Evolutionary conservation across 1,140 invertebrate genomes (phyloP), one percentile per base, ranked within the genome.

Genomic region (Geopemphigus sp.): DNA sequence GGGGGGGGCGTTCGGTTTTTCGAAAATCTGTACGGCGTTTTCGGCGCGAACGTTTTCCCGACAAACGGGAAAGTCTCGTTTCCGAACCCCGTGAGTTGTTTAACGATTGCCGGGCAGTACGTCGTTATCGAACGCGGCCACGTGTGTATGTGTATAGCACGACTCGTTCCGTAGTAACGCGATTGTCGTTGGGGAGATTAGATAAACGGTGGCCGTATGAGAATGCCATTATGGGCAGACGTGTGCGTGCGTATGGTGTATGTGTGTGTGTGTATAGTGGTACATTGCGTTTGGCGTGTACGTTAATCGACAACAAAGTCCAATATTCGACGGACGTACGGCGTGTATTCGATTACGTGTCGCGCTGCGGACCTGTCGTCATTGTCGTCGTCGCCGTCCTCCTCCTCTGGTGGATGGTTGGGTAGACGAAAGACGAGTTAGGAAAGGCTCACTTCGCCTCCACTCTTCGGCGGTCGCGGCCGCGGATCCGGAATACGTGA

Each of bases 401-500:
- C 39, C 32, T 39, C 17, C 14, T 61, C 24, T 1, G n/a, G n/a
- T 19, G 17, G 56, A 50, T 6, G 56, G 26, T n/a, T n/a, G 39
- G 11, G 39, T 12, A 53, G 50, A 53, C 50, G 11, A 15, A 53
- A 53, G 50, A 53, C 50, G 11, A 53, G 50, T 53, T 53, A 45
- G 39, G 39, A 45, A 45, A 45, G 61, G 61, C 50, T 15, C 10
- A n/a, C n/a, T n/a, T n/a, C n/a, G n/a, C n/a, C n/a, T n/a, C n/a
- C n/a, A n/a, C 15, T 64, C 32, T 64, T 39, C 12, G 29, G 63
- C 63, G 22, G 11, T 1, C 1, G 29, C 17, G 54, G 22, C n/a
- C 54, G n/a, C 53, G 26, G 73, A 29, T 45, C 54, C 54, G n/a
- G 73, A 76, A 76, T 76, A 76, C 73, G 56, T 76, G 73, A 76